A percentile compares a stretch with the other conserved stretches of the same genome.
Evolutionary conservation across 92 coral and sea anemone genomes (phyloP).

Genomic region (Desmophyllum pertusum): DNA sequence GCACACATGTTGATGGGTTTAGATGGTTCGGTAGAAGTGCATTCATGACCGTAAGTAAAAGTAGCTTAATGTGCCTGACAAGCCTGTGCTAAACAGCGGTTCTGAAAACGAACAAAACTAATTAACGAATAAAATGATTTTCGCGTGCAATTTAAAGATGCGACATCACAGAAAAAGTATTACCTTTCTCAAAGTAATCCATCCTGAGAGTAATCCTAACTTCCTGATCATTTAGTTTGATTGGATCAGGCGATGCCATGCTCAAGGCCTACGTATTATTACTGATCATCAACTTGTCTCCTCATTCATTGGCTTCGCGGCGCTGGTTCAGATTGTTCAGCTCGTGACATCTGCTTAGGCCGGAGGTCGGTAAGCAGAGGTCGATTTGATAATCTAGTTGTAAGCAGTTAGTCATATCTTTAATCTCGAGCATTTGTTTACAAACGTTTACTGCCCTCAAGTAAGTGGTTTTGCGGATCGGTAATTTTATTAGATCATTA

Average conservation of each 20-base stretch:
- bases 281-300: conserved; percentile 1
- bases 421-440: conserved; percentile 40
- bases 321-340: neutral
- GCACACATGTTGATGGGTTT: neutral
- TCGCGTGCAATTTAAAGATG: conserved; percentile 15
- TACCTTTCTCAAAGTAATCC: conserved; percentile 37
- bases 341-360: neutral
- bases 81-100: neutral
- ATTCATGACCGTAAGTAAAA: neutral
- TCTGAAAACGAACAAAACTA: neutral
- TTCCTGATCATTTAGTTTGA: conserved; percentile 40
- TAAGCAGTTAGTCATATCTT: conserved; percentile 24
- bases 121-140: conserved; percentile 8
- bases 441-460: conserved; percentile 40
- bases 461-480: conserved; percentile 39
- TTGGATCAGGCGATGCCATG: conserved; percentile 35
- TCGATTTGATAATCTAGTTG: conserved; percentile 30
- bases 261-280: neutral
- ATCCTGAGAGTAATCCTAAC: conserved; percentile 28
- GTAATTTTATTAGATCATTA: conserved; percentile 14
- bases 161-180: conserved; percentile 19
- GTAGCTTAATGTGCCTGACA: neutral
- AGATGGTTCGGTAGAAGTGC: neutral
- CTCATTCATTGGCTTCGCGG: neutral
- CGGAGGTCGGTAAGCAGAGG: neutral